Base-by-base conservation (phyloP, 1,140 invertebrate genomes). In the Drosophila trapezifrons region DNA sequence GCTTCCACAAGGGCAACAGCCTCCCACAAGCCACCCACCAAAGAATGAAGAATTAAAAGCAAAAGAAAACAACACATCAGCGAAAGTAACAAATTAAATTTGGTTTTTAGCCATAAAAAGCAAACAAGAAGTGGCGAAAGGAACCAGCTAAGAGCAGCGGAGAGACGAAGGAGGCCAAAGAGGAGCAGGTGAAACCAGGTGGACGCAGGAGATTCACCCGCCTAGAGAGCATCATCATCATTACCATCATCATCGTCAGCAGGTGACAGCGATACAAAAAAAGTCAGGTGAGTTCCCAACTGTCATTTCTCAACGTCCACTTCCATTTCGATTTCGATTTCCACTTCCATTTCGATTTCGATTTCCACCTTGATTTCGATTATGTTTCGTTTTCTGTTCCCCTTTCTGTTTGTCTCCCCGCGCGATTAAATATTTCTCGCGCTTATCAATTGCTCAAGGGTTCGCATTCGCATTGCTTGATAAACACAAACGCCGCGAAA, bases 361-460 rank as follows among this genome's bases (percentile, higher is more conserved):
- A 35, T 38, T 62, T 25, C 49, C 35, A 45, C 49, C 49, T 60
- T 37, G 22, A 73, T 60, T 55, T 57, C 56, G 35, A 51, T 45
- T 67, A 38, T 20, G 45, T 49, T 54, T 55, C 45, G 42, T 32
- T 32, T 64, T 78, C 55, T 70, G 58, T 80, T 84, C 76, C 51
- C 49, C 25, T 38, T 64, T 78, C 55, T 70, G 58, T 84, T 84
- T 79, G 65, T 74, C 76, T 86, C 60, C 60, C 59, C 43, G 17
- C 43, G 65, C 79, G 83, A 87, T 89, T 87, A 89, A 87, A 89
- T 87, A 83, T 89, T 87, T 87, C 76, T 67, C 72, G 72, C 71
- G 83, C 84, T 87, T 87, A 87, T 87, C 83, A 87, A 80, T 89
- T 70, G 80, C 72, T 60, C 70, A 78, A 87, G 85, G 84, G 84